phyloP scores from a whole-genome alignment of 2,113 vertebrate genomes.

The Takifugu flavidus region DNA sequence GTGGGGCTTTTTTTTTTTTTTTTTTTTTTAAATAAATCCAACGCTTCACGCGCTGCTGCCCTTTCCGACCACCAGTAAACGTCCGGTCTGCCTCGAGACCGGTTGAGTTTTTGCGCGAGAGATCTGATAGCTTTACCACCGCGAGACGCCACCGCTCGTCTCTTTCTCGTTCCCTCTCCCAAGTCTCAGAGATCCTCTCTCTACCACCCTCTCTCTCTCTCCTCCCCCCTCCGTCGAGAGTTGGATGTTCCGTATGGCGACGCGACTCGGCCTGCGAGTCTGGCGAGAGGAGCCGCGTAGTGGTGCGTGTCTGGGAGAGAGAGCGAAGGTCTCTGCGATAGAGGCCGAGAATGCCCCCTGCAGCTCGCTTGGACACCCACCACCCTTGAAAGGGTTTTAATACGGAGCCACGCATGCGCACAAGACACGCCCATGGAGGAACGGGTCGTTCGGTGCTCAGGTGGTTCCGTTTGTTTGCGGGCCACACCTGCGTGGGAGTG shows the following conservation, averaged over 20 bases:
- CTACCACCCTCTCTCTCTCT: slow-evolving; percentile 52
- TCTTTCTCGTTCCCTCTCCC: slow-evolving; percentile 38
- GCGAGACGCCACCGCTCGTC: slow-evolving; percentile 53
- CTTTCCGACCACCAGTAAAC: slow-evolving; percentile 34
- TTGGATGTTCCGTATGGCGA: slow-evolving; percentile 75
- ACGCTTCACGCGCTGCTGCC: slow-evolving; percentile 31
- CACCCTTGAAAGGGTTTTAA: neutral
- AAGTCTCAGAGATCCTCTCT: slow-evolving; percentile 30
- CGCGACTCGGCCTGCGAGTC: slow-evolving; percentile 64
- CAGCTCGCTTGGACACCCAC: slow-evolving; percentile 60
- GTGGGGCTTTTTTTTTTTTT: slow-evolving; percentile 15
- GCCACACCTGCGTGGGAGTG: neutral
- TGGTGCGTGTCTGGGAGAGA: slow-evolving; percentile 8
- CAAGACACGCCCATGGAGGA: neutral
- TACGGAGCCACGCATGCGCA: slow-evolving; percentile 1
- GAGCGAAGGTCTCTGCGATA: slow-evolving; percentile 31
- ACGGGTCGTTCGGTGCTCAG: slow-evolving; percentile 1
- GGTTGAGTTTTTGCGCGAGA: slow-evolving; percentile 38
- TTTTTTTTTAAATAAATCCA: slow-evolving; percentile 33
- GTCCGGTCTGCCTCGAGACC: slow-evolving; percentile 25
- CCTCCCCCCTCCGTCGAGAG: slow-evolving; percentile 62
- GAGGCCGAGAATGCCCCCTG: slow-evolving; percentile 74
- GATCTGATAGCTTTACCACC: slow-evolving; percentile 63
- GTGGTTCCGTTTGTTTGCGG: slow-evolving; percentile 5
- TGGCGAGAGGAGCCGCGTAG: slow-evolving; percentile 48